These are phyloP conservation scores for Ptychoptera albimana DNA, from an alignment of 2,888 invertebrate species.

Conservation along the genomic window DNA sequence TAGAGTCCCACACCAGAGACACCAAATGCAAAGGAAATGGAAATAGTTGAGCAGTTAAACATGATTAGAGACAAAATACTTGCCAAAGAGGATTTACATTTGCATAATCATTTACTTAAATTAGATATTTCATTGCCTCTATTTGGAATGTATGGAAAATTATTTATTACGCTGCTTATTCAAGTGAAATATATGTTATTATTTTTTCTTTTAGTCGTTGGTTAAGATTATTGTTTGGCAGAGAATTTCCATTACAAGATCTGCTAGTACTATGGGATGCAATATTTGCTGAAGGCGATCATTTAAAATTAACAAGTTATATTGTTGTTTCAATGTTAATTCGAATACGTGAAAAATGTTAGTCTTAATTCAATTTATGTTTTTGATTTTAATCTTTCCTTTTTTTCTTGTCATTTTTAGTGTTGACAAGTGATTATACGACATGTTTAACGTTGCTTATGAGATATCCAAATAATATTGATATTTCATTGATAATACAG, in stretches of 20 bases:
- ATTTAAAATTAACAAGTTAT: slow-evolving; percentile 41
- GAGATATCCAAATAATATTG: slow-evolving; percentile 47
- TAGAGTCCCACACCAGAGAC: slow-evolving; percentile 9
- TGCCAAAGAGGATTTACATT: slow-evolving; percentile 41
- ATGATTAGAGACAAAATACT: slow-evolving; percentile 45
- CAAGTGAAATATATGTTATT: neutral
- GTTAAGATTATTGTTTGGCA: slow-evolving; percentile 66
- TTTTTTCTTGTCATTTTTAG: slow-evolving; percentile 24
- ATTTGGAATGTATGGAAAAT: slow-evolving; percentile 60
- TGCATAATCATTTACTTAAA: slow-evolving; percentile 46
- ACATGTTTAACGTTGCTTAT: slow-evolving; percentile 46
- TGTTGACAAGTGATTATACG: slow-evolving; percentile 45
- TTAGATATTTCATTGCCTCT: slow-evolving; percentile 69
- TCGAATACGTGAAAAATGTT: slow-evolving; percentile 49
- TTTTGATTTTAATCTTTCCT: neutral
- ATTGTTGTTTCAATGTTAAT: slow-evolving; percentile 64
- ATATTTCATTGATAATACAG: slow-evolving; percentile 43
- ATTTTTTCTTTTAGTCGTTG: slow-evolving; percentile 45
- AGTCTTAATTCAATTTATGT: slow-evolving; percentile 23
- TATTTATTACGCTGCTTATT: neutral
- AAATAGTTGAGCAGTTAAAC: slow-evolving; percentile 44
- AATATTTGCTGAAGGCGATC: slow-evolving; percentile 53
- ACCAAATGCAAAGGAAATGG: slow-evolving; percentile 26
- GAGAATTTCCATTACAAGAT: slow-evolving; percentile 67
- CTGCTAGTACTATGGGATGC: slow-evolving; percentile 69